phyloP scores from a whole-genome alignment of 2,113 vertebrate genomes.

The Gasterosteus aculeatus region DNA sequence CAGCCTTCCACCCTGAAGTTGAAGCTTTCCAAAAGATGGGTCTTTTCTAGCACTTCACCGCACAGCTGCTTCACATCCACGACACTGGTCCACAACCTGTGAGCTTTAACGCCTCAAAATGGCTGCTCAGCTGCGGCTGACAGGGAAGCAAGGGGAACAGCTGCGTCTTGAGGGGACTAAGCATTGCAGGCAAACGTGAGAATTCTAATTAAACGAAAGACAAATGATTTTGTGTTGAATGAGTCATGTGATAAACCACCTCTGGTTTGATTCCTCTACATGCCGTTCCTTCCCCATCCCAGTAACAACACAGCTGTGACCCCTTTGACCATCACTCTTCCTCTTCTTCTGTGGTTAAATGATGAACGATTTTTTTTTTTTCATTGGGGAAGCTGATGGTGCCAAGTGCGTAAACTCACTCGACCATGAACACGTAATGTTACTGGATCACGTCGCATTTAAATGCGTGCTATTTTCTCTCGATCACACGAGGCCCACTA shows the following conservation, averaged over 20 bases:
- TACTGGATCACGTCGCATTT: constrained; percentile 32
- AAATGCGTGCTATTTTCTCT: constrained; percentile 30
- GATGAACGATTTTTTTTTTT: constrained; percentile 38
- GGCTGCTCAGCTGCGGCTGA: constrained; percentile 52
- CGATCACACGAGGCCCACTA: constrained; percentile 9
- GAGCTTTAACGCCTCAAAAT: constrained; percentile 46
- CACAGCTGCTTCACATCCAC: constrained; percentile 48
- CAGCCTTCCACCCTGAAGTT: constrained; percentile 32
- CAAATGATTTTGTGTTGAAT: constrained; percentile 43
- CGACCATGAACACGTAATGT: constrained; percentile 41
- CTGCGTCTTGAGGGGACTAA: constrained; percentile 76
- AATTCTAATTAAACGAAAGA: constrained; percentile 73
- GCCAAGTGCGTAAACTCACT: constrained; percentile 28
- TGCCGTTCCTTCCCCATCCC: constrained; percentile 21
- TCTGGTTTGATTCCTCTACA: constrained; percentile 36
- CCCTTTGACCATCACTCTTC: constrained; percentile 46
- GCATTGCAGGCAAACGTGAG: constrained; percentile 75
- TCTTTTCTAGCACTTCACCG: constrained; percentile 31
- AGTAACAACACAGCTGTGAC: constrained; percentile 53
- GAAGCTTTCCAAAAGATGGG: constrained; percentile 43
- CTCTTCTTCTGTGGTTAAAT: constrained; percentile 48
- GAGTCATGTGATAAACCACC: constrained; percentile 43
- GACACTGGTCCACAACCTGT: constrained; percentile 38
- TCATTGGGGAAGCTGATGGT: constrained; percentile 42
- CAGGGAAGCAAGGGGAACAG: constrained; percentile 73